phyloP scores from a whole-genome alignment of 1,140 invertebrate species.

The Agrypnia vestita region DNA sequence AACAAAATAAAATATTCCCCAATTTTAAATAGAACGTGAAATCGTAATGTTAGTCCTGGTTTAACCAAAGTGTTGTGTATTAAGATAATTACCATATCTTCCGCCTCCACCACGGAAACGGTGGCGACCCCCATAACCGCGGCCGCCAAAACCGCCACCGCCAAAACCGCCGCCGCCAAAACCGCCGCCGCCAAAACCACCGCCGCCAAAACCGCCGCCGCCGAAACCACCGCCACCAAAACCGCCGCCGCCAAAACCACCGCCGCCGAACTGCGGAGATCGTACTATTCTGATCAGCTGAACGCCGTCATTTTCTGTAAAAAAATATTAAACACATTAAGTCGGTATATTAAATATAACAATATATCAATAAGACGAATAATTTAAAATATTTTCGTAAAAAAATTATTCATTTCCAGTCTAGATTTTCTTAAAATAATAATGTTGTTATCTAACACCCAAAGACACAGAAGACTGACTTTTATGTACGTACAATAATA shows the following conservation, averaged over 20 bases:
- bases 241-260: background rate
- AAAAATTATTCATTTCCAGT: too few species aligned
- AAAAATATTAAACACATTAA: too few species aligned
- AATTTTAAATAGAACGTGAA: too few species aligned
- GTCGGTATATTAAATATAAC: too few species aligned
- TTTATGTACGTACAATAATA: too few species aligned
- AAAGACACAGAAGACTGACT: too few species aligned
- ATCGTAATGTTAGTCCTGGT: too few species aligned
- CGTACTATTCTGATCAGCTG: slow-evolving; percentile 36
- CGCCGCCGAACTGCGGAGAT: slow-evolving; percentile 38
- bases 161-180: slow-evolving; percentile 15
- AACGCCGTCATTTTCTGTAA: background rate
- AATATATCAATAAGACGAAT: too few species aligned
- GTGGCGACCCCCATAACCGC: slow-evolving; percentile 36
- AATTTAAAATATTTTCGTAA: too few species aligned
- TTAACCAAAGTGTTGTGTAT: background rate
- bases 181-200: slow-evolving; percentile 5
- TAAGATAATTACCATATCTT: background rate
- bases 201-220: slow-evolving; percentile 28
- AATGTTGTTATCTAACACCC: too few species aligned
- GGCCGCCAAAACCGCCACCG: background rate
- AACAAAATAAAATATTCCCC: too few species aligned
- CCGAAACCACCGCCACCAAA: background rate
- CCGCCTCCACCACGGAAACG: slow-evolving; percentile 31
- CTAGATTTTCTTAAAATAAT: too few species aligned